Evolutionary conservation across 2,888 invertebrate species (phyloP), one percentile per base, ranked within the genome.

Genomic region (Zygogramma bicolorata): DNA sequence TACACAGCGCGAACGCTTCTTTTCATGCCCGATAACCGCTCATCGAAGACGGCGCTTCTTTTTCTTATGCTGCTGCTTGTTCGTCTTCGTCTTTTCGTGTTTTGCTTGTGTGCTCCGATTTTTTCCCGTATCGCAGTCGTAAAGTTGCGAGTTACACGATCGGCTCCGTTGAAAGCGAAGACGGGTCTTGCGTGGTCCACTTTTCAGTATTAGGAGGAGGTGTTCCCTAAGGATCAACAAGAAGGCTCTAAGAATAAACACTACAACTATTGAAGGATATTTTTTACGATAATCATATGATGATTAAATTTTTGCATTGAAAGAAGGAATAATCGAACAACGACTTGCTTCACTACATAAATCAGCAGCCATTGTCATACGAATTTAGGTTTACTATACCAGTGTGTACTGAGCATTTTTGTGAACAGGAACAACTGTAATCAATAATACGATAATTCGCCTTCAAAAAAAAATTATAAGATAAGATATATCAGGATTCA

Each of bases 1-100:
- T 68, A 65, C 70, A 57, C 59, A 34, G 53, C 53, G 53, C 53
- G 53, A 53, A 53, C 53, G 53, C 53, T 53, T 53, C 53, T 27
- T 53, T 53, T 53, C 53, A 25, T 53, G 53, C 53, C 53, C 53
- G 60, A 69, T 53, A 68, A 20, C 31, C 61, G 59, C 27, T 61
- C 59, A 65, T 65, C 63, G 53, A 62, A 46, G 42, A 29, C 71
- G 46, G 18, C 6, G 29, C 15, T 20, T 34, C 40, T 25, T 70
- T 25, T 38, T 65, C 53, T 29, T 27, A 38, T 25, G 49, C 34
- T 38, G 46, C 53, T 25, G 49, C 53, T 53, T 27, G 27, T 53
- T 53, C 70, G 69, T 63, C 70, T 58, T 57, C 62, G 40, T 58
- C 15, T 70, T 57, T 27, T 42, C 61, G 29, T 46, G 22, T 46